Conservation (phyloP, 2,888 invertebrate genomes). For the Cerceris rybyensis region DNA sequence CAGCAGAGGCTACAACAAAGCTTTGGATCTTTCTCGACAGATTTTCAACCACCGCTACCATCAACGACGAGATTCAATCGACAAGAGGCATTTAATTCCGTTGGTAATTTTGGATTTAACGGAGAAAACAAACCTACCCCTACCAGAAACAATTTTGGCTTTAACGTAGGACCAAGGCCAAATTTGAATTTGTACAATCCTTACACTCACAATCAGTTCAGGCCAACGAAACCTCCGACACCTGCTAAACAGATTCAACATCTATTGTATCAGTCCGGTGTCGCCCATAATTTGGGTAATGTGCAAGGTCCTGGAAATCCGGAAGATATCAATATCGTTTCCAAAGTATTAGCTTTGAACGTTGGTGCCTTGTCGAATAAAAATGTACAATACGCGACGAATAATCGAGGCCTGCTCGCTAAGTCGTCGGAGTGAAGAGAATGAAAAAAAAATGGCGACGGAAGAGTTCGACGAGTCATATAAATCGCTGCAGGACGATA, state of each 20-base stretch:
- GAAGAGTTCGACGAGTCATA: slow-evolving; percentile 63
- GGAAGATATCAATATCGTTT: slow-evolving; percentile 91
- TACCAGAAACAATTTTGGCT: slow-evolving; percentile 65
- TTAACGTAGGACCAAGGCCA: slow-evolving; percentile 70
- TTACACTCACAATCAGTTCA: slow-evolving; percentile 59
- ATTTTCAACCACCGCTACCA: slow-evolving; percentile 80
- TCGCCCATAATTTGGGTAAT: slow-evolving; percentile 82
- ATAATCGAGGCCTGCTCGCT: slow-evolving; percentile 49
- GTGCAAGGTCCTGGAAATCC: slow-evolving; percentile 82
- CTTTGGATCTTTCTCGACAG: slow-evolving; percentile 70
- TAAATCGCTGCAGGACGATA: slow-evolving; percentile 67
- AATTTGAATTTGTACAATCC: slow-evolving; percentile 70
- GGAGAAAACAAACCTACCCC: slow-evolving; percentile 70
- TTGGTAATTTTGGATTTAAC: slow-evolving; percentile 87
- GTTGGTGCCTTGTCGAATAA: slow-evolving; percentile 85
- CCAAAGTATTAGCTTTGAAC: slow-evolving; percentile 91
- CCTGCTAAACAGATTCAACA: slow-evolving; percentile 86
- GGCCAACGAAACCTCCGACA: slow-evolving; percentile 65
- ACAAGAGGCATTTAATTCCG: slow-evolving; percentile 78
- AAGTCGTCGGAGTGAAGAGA: slow-evolving; percentile 57
- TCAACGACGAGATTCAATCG: slow-evolving; percentile 76
- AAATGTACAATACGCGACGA: slow-evolving; percentile 62
- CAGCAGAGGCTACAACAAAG: slow-evolving; percentile 76
- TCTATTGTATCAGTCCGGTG: slow-evolving; percentile 86
- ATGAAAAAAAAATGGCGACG: slow-evolving; percentile 6